Evolutionary conservation across 1,140 invertebrate genomes (phyloP).

Genomic region (Pseudomyrmex gracilis): DNA sequence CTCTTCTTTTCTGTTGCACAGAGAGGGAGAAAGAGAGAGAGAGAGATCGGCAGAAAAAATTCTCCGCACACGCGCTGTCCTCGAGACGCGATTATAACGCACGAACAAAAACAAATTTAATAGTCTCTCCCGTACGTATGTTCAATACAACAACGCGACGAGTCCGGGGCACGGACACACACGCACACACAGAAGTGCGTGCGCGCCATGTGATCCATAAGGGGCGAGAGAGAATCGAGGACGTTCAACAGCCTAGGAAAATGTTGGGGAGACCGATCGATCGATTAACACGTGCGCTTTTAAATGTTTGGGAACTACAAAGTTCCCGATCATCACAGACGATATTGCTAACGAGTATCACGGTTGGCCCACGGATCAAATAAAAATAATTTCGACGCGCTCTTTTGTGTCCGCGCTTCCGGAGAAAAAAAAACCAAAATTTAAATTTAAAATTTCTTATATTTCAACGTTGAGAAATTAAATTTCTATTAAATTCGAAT

Average conservation of each 20-base stretch:
- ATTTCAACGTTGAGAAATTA: too few relatives aligned
- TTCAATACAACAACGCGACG: constrained; percentile 63
- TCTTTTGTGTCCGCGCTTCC: neutral
- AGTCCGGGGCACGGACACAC: neutral
- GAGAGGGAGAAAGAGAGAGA: too few relatives aligned
- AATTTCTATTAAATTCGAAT: too few relatives aligned
- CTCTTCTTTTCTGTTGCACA: neutral
- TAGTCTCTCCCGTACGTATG: constrained; percentile 64
- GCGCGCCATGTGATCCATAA: constrained; percentile 34
- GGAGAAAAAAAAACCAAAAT: too few relatives aligned
- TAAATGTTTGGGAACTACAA: constrained; percentile 54
- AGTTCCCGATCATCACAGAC: constrained; percentile 38
- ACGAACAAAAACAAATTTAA: constrained; percentile 76
- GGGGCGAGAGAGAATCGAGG: constrained; percentile 27
- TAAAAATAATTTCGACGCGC: constrained; percentile 23
- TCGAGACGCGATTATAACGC: constrained; percentile 70
- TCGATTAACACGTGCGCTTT: constrained; percentile 54
- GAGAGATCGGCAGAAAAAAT: constrained; percentile 50
- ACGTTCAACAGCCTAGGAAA: constrained; percentile 41
- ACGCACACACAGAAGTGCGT: neutral
- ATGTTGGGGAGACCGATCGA: constrained; percentile 43
- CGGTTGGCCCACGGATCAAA: constrained; percentile 3
- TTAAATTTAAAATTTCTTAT: too few relatives aligned
- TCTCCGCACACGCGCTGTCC: constrained; percentile 35
- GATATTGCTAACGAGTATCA: constrained; percentile 30